A percentile compares a stretch with the other conserved stretches of the same genome.
Conservation (phyloP, 1,140 invertebrate genomes). For the Sipha flava region DNA sequence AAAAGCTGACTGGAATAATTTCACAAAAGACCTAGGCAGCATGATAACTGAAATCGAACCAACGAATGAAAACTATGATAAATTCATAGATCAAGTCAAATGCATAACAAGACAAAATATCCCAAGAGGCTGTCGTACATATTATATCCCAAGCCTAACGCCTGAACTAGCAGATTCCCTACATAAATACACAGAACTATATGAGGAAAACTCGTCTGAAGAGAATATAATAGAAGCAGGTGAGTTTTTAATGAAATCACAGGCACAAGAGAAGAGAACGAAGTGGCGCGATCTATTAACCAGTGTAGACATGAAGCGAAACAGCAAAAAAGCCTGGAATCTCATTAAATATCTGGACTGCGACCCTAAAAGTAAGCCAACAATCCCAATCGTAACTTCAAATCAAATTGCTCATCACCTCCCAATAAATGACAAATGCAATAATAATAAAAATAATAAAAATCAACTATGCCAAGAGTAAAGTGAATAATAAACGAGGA, state of each 20-base stretch:
- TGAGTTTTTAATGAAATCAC: too few relatives aligned
- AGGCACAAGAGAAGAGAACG: not conserved
- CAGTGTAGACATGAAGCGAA: slow-evolving; percentile 9
- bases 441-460: slow-evolving; percentile 9
- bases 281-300: slow-evolving; percentile 2
- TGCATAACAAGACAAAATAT: not conserved
- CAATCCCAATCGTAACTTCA: not conserved
- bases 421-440: not conserved
- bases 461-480: not conserved
- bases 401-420: slow-evolving; percentile 21
- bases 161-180: not conserved
- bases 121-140: slow-evolving; percentile 17
- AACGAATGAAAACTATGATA: not conserved
- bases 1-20: not conserved
- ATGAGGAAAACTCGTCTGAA: too few relatives aligned
- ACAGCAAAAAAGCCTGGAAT: slow-evolving; percentile 7
- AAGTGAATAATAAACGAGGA: not conserved
- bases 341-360: not conserved
- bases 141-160: slow-evolving; percentile 1
- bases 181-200: too few relatives aligned
- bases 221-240: too few relatives aligned
- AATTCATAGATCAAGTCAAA: not conserved
- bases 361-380: not conserved
- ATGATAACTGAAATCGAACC: not conserved
- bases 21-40: not conserved